phyloP scores from a whole-genome alignment of 2,113 vertebrate species.

The Anolis carolinensis region DNA sequence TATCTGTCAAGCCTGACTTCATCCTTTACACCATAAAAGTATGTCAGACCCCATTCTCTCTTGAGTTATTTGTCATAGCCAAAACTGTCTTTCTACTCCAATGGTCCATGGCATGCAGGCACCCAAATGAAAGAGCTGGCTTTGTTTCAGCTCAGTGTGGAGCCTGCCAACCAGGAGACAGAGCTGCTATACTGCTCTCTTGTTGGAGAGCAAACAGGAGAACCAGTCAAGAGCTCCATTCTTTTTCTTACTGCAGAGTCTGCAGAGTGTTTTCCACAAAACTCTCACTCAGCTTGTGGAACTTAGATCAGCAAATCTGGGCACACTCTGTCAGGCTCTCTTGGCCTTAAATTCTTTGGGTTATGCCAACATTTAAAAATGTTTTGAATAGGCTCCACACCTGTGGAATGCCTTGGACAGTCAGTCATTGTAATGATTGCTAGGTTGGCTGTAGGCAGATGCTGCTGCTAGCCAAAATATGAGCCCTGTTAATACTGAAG shows the following conservation, averaged over 20 bases:
- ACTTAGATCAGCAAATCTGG: conserved; percentile 42
- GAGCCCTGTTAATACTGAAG: not conserved
- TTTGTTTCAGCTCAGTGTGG: conserved; percentile 39
- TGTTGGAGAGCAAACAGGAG: conserved; percentile 56
- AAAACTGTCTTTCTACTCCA: conserved; percentile 38
- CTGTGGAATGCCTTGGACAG: conserved; percentile 45
- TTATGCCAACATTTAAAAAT: conserved; percentile 43
- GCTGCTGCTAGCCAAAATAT: not conserved
- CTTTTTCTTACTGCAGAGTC: conserved; percentile 43
- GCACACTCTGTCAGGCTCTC: conserved; percentile 34
- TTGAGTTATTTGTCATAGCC: not conserved
- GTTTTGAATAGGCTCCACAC: conserved; percentile 52
- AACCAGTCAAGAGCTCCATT: conserved; percentile 63
- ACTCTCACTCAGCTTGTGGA: conserved; percentile 49
- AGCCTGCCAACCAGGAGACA: conserved; percentile 54
- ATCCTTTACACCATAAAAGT: conserved; percentile 7
- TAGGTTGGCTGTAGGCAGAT: not conserved
- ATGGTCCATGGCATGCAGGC: conserved; percentile 46
- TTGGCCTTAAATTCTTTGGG: conserved; percentile 49
- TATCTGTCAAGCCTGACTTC: not conserved
- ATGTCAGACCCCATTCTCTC: not conserved
- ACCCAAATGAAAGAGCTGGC: conserved; percentile 50
- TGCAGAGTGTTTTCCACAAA: conserved; percentile 55
- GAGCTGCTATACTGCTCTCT: conserved; percentile 49
- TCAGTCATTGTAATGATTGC: conserved; percentile 28